Percentiles rank a stretch among this genome's conserved stretches.
Conservation (phyloP, 2,888 invertebrate genomes). For the Xanthorhoe designata region DNA sequence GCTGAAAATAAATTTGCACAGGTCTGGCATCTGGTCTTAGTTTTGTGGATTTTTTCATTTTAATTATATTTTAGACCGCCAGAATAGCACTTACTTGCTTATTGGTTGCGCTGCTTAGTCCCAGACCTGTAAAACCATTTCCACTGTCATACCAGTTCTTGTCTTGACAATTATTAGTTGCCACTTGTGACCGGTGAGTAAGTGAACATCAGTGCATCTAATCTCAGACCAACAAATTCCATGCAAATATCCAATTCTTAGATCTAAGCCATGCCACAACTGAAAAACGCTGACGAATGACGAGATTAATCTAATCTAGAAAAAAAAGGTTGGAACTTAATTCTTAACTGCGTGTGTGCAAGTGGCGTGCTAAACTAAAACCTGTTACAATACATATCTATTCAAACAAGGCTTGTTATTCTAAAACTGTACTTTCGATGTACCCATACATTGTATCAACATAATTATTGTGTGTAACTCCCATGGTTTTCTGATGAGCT, state of each 20-base stretch:
- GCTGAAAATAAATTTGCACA: slow-evolving; percentile 43
- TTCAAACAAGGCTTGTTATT: neutral
- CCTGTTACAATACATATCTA: neutral
- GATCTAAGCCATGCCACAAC: neutral
- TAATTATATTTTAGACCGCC: slow-evolving; percentile 44
- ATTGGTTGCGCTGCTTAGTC: slow-evolving; percentile 51
- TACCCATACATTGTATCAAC: neutral
- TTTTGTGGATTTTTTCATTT: slow-evolving; percentile 43
- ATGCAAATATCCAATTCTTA: no score
- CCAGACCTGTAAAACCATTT: slow-evolving; percentile 40
- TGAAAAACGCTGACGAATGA: neutral
- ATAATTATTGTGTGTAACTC: no score
- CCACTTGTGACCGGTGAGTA: neutral
- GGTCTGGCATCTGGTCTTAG: slow-evolving; percentile 45
- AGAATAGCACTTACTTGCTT: slow-evolving; percentile 56
- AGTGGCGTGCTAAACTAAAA: neutral
- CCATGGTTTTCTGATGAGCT: no score
- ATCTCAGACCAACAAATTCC: no score
- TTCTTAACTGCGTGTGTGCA: neutral
- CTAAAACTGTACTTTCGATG: neutral
- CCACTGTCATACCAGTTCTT: slow-evolving; percentile 18
- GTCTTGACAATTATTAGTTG: neutral
- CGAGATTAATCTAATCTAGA: no score
- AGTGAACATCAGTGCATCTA: neutral
- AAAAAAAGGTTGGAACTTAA: neutral